A percentile compares a stretch with the other conserved stretches of the same genome.
phyloP scores from a whole-genome alignment of 2,797 vertebrate species.

The Podarcis lilfordi region DNA sequence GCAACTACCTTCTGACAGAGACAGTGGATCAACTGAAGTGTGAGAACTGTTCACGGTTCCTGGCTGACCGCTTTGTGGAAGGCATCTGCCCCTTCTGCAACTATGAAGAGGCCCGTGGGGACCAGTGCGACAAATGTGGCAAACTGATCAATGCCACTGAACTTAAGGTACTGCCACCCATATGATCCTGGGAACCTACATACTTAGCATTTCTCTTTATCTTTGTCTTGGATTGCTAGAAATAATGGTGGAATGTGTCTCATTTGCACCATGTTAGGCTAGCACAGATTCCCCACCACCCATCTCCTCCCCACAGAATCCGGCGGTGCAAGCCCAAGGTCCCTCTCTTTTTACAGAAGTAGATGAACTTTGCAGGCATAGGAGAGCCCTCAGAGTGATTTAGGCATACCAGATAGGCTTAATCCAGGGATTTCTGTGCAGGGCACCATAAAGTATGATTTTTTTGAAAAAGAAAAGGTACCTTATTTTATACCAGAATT shows the following conservation, averaged over 20 bases:
- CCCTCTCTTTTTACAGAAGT: no score
- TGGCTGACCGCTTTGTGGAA: conserved; percentile 96
- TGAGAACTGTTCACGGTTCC: conserved; percentile 88
- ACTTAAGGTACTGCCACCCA: conserved; percentile 82
- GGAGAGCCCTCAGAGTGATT: no score
- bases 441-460: no score
- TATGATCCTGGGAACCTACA: not conserved
- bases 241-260: no score
- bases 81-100: conserved; percentile 90
- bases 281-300: not conserved
- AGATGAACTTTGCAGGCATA: no score
- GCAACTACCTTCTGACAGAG: conserved; percentile 85
- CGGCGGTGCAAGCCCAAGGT: not conserved
- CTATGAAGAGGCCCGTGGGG: conserved; percentile 92
- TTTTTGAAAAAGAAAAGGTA: no score
- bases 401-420: no score
- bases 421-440: no score
- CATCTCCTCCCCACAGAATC: not conserved
- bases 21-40: conserved; percentile 91
- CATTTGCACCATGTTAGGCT: not conserved
- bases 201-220: not conserved
- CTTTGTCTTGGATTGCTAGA: no score
- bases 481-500: no score
- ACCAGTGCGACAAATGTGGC: conserved; percentile 96
- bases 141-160: conserved; percentile 95